Conservation (phyloP, 2,797 vertebrate species). For the Dermochelys coriacea region DNA sequence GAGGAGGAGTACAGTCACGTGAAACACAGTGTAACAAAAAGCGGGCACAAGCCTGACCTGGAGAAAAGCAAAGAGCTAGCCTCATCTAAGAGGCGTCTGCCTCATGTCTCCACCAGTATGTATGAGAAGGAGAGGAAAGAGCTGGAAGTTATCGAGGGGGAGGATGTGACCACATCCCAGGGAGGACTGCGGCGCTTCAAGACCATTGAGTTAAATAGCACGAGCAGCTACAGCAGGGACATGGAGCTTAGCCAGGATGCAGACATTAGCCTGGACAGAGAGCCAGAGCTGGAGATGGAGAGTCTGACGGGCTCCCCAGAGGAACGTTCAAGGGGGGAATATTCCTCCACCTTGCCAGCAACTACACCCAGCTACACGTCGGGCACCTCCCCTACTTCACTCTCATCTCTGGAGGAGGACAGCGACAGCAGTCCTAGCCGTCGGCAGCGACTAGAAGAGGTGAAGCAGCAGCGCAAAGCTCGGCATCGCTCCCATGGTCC, state of each 20-base stretch:
- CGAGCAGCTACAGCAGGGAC: slow-evolving; percentile 91
- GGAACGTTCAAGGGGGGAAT: slow-evolving; percentile 96
- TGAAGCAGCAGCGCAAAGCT: slow-evolving; percentile 98
- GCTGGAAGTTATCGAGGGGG: slow-evolving; percentile 83
- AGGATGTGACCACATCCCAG: slow-evolving; percentile 89
- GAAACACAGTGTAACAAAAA: slow-evolving; percentile 84
- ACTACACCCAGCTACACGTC: slow-evolving; percentile 98
- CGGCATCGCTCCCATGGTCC: slow-evolving; percentile 97
- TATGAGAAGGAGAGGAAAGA: slow-evolving; percentile 91
- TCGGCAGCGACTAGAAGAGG: slow-evolving; percentile 94
- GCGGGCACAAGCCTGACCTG: slow-evolving; percentile 84
- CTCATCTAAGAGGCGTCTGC: slow-evolving; percentile 83
- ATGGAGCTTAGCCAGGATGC: slow-evolving; percentile 91
- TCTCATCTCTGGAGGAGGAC: slow-evolving; percentile 98
- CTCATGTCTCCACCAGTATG: slow-evolving; percentile 90
- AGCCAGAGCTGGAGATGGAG: slow-evolving; percentile 99
- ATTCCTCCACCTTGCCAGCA: slow-evolving; percentile 96
- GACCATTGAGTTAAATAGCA: slow-evolving; percentile 98
- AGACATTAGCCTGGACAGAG: slow-evolving; percentile 91
- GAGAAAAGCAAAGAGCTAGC: slow-evolving; percentile 87
- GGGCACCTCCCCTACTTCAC: slow-evolving; percentile 97
- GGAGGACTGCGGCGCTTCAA: slow-evolving; percentile 97
- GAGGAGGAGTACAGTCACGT: slow-evolving; percentile 83
- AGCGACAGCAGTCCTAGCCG: slow-evolving; percentile 99
- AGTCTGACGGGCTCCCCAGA: slow-evolving; percentile 98